Base-by-base conservation (phyloP, 2,888 invertebrate species). In the Smittia sp. region DNA sequence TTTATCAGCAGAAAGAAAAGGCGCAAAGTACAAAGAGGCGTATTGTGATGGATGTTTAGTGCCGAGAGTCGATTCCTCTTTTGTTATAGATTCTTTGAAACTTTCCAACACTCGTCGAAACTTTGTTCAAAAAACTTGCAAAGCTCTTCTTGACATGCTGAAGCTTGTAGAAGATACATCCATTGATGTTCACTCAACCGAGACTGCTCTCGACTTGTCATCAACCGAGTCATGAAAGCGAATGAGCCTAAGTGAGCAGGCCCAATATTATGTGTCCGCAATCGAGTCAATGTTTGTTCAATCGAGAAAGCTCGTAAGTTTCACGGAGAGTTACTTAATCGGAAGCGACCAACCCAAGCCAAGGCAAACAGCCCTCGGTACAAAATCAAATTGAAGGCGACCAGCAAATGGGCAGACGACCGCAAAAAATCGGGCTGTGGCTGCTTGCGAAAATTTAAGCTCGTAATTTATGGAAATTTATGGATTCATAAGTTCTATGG, bases 391-490 rank as follows among this genome's bases (percentile, higher is more conserved):
- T 46, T 46, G 6, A 46, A 15, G 46, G 15, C 11, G 46, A 46
- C 2, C 11, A 11, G 46, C 11, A 46, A 46, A 46, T 46, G 46
- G n/a, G 15, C 11, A 46, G 46, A 46, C 46, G 46, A 46, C 46
- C 46, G 15, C 46, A 46, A 46, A 15, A 9, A 46, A 2, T 46
- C 46, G 46, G 46, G 46, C n/a, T 46, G 46, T 11, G 46, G 11
- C 46, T 15, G 46, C 15, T 15, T 46, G 11, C 11, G 15, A 46
- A 46, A n/a, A 46, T 46, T n/a, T 46, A 46, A 46, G 15, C 46
- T 15, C 24, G 41, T 67, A 67, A 67, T 67, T 67, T 67, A 67
- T 67, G 67, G 41, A 67, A 67, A 67, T 67, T 39, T 41, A 67
- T 67, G 65, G 65, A 46, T 46, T 46, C 46, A 46, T 15, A 15